phyloP scores from a whole-genome alignment of 2,888 invertebrate species.

The Ichneumon xanthorius region DNA sequence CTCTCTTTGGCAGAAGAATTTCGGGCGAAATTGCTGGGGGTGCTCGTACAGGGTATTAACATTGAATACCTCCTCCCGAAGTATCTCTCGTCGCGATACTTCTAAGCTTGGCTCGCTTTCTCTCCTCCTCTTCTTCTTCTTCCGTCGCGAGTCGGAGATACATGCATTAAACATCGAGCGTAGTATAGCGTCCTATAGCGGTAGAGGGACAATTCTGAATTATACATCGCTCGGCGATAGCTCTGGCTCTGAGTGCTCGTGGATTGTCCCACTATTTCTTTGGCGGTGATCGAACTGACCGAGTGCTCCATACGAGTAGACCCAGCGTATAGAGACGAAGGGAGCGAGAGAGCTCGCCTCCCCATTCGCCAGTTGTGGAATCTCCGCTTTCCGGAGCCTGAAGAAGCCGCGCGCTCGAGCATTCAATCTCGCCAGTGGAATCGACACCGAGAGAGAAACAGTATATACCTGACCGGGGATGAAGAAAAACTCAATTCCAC shows the following conservation, averaged over 20 bases:
- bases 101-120: constrained; percentile 47
- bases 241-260: constrained; percentile 73
- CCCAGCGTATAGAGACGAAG: background rate
- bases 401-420: constrained; percentile 18
- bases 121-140: constrained; percentile 34
- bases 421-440: constrained; percentile 21
- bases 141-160: constrained; percentile 52
- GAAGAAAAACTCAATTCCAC: constrained; percentile 49
- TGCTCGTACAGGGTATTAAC: constrained; percentile 75
- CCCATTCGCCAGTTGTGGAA: constrained; percentile 8
- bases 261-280: constrained; percentile 80
- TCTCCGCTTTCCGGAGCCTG: constrained; percentile 5
- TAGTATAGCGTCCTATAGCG: constrained; percentile 64
- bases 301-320: constrained; percentile 45
- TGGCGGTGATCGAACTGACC: constrained; percentile 76
- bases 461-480: constrained; percentile 9
- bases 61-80: constrained; percentile 78
- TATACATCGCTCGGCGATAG: constrained; percentile 80
- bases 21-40: constrained; percentile 1
- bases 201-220: constrained; percentile 80
- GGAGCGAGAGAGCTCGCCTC: background rate
- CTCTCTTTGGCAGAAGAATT: constrained; percentile 26
- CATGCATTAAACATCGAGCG: constrained; percentile 83
- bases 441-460: constrained; percentile 5
- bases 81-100: constrained; percentile 54